These are phyloP conservation scores for Eupeodes luniger DNA, from an alignment of 2,888 invertebrate genomes.

Conservation along the genomic window DNA sequence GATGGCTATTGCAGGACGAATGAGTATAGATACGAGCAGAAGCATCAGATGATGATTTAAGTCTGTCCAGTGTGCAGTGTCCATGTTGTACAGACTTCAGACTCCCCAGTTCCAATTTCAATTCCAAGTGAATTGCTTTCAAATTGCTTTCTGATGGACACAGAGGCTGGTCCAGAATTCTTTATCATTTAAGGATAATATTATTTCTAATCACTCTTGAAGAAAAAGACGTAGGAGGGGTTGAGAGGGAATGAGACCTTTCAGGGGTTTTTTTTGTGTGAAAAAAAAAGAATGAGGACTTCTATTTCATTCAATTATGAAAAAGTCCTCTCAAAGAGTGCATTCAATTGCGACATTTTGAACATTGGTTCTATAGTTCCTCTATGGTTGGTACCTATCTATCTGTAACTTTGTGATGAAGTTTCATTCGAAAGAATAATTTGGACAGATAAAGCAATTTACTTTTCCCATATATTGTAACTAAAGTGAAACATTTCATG, in stretches of 20 bases:
- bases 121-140: conserved; percentile 13
- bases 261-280: not conserved
- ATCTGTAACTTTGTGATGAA: not conserved
- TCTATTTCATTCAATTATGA: not conserved
- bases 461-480: not conserved
- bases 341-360: conserved; percentile 5
- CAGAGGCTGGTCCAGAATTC: conserved; percentile 11
- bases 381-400: not conserved
- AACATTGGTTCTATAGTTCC: not conserved
- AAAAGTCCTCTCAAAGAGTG: conserved; percentile 5
- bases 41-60: conserved; percentile 7
- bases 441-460: conserved; percentile 11
- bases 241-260: not conserved
- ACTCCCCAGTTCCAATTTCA: not conserved
- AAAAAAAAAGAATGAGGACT: not conserved
- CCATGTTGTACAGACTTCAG: not conserved
- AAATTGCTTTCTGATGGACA: conserved; percentile 42
- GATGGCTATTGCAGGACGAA: not conserved
- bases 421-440: not conserved
- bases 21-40: not conserved
- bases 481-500: not conserved
- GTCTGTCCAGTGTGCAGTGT: not conserved
- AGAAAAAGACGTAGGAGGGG: too few species aligned
- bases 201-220: conserved; percentile 44
- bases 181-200: conserved; percentile 44